Percentiles rank a stretch among this genome's conserved stretches.
Conservation (phyloP, 2,888 invertebrate genomes). For the Cosmopolites sordidus region DNA sequence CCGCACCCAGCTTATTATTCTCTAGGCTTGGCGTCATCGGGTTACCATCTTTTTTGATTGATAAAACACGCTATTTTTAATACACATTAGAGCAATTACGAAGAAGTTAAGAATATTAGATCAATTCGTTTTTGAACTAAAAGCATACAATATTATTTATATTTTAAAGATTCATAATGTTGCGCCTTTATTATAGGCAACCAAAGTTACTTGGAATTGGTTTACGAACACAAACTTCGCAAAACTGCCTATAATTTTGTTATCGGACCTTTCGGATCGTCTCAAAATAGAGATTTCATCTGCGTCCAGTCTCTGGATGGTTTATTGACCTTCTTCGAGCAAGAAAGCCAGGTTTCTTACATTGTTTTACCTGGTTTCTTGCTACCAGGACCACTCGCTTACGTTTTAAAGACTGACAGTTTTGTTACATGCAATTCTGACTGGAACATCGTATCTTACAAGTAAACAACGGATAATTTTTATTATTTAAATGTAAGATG, state of each 20-base stretch:
- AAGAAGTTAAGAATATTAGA: no score
- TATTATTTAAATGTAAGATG: no score
- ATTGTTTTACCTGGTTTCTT: conserved; percentile 75
- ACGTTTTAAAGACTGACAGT: conserved; percentile 75
- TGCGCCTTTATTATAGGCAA: conserved; percentile 55
- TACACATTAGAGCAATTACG: no score
- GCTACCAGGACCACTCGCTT: conserved; percentile 80
- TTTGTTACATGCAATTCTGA: conserved; percentile 78
- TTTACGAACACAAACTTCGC: conserved; percentile 78
- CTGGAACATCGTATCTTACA: conserved; percentile 83
- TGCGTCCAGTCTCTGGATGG: conserved; percentile 92
- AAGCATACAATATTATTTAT: no score
- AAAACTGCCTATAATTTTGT: conserved; percentile 74
- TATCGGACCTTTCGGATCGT: conserved; percentile 82
- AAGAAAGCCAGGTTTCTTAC: conserved; percentile 82
- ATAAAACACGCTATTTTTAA: no score
- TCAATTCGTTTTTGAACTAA: no score
- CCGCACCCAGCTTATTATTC: no score
- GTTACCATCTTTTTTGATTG: no score
- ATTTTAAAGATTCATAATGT: no score
- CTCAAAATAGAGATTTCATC: conserved; percentile 78
- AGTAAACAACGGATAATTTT: conserved; percentile 49
- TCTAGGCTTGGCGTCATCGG: no score
- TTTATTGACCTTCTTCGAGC: conserved; percentile 84
- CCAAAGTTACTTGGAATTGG: conserved; percentile 63